Evolutionary conservation across 2,113 vertebrate genomes (phyloP).

Genomic region (Loxodonta africana): DNA sequence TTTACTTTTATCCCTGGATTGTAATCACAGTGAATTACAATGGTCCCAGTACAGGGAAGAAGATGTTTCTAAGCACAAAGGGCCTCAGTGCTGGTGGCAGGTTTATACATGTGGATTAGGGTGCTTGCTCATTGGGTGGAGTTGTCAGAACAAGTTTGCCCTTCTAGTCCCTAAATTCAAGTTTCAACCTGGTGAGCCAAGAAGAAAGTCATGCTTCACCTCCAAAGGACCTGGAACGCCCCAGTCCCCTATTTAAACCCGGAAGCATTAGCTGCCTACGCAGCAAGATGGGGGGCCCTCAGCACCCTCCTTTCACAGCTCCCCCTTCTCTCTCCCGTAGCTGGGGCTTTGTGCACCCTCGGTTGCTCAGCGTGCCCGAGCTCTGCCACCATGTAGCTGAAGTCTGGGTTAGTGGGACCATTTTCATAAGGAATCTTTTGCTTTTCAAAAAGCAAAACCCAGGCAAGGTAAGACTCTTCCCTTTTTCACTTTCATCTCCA

Average conservation of each 20-base stretch:
- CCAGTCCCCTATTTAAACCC: neutral
- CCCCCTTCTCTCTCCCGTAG: constrained; percentile 86
- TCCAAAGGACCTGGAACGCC: constrained; percentile 50
- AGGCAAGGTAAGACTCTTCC: constrained; percentile 93
- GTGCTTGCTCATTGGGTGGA: constrained; percentile 64
- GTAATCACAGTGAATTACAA: neutral
- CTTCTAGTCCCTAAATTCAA: constrained; percentile 69
- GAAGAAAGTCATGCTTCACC: constrained; percentile 63
- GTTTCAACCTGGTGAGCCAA: constrained; percentile 75
- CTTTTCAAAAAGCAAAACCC: constrained; percentile 95
- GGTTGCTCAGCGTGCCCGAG: constrained; percentile 95
- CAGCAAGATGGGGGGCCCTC: constrained; percentile 29
- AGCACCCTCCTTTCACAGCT: constrained; percentile 64
- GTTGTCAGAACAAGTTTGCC: constrained; percentile 71
- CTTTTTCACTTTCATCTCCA: constrained; percentile 65
- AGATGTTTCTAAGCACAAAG: constrained; percentile 61
- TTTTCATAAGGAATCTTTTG: constrained; percentile 89
- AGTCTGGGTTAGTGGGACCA: constrained; percentile 92
- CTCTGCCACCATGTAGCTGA: constrained; percentile 96
- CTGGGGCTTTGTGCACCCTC: constrained; percentile 97
- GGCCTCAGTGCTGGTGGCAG: constrained; percentile 56
- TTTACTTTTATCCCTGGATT: constrained; percentile 24
- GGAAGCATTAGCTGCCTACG: neutral
- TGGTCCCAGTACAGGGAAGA: neutral
- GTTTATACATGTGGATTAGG: constrained; percentile 42